A percentile compares a stretch with the other conserved stretches of the same genome.
phyloP scores from a whole-genome alignment of 2,113 vertebrate genomes.

The Tretioscincus oriximinensis region DNA sequence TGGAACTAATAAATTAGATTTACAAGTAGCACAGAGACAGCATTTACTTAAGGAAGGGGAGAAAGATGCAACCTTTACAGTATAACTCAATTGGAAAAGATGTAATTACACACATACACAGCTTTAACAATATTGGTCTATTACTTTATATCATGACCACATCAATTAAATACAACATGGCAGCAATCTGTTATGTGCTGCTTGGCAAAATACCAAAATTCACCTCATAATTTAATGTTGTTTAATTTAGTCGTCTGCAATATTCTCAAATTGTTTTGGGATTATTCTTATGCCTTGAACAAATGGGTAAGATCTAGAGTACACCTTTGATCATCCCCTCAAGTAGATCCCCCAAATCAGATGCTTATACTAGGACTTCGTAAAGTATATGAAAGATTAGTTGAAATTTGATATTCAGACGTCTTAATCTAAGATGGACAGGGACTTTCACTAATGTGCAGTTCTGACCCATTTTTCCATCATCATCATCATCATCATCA shows the following conservation, averaged over 20 bases:
- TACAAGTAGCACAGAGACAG: neutral
- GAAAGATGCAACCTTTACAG: neutral
- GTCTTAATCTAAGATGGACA: neutral
- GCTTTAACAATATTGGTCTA: slow-evolving; percentile 6
- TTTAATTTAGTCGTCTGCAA: slow-evolving; percentile 49
- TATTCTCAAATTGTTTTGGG: slow-evolving; percentile 24
- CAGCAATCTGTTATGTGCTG: slow-evolving; percentile 41
- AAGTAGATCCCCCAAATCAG: neutral
- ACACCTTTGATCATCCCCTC: neutral
- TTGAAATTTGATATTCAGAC: neutral
- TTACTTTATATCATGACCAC: slow-evolving; percentile 33
- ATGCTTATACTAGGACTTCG: neutral
- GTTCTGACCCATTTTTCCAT: too few relatives aligned
- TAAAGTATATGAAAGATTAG: neutral
- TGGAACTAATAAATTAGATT: slow-evolving; percentile 8
- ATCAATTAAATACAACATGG: slow-evolving; percentile 40
- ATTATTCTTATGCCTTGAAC: slow-evolving; percentile 18
- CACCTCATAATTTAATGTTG: slow-evolving; percentile 33
- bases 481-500: too few relatives aligned
- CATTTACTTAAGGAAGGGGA: neutral
- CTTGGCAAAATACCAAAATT: slow-evolving; percentile 34
- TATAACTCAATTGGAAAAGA: slow-evolving; percentile 30
- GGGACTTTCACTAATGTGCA: neutral
- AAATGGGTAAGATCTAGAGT: neutral
- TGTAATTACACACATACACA: slow-evolving; percentile 27